Percentiles rank a stretch among this genome's conserved stretches.
Conservation (phyloP, 2,888 invertebrate species). For the Cristatella mucedo region DNA sequence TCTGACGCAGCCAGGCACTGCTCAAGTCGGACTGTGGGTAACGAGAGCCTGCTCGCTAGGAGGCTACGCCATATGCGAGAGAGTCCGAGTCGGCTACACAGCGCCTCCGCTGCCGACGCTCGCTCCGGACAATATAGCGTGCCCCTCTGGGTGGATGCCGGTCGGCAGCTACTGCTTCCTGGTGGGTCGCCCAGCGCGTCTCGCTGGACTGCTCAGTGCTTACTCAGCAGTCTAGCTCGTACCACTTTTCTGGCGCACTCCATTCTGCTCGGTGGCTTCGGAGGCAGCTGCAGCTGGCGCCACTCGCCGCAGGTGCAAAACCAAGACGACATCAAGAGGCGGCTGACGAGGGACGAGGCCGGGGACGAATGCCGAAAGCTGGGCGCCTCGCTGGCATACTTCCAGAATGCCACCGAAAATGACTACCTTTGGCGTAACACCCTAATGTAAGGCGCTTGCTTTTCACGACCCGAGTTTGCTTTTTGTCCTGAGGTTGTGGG, state of each 20-base stretch:
- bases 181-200: background rate
- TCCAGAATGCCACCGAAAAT: constrained; percentile 7
- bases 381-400: constrained; percentile 1
- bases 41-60: background rate
- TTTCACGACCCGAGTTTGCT: too few species aligned
- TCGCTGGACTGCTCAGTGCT: too few species aligned
- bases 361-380: background rate
- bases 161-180: constrained; percentile 6
- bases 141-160: constrained; percentile 2
- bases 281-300: too few species aligned
- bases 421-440: background rate
- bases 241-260: too few species aligned
- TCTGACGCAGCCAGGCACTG: background rate
- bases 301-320: too few species aligned
- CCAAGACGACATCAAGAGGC: too few species aligned
- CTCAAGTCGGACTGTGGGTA: background rate
- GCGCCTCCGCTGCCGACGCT: constrained; percentile 5
- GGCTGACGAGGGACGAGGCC: background rate
- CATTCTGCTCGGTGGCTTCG: too few species aligned
- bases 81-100: background rate
- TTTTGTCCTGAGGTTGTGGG: too few species aligned
- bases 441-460: background rate
- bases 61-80: constrained; percentile 1
- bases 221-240: too few species aligned
- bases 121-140: constrained; percentile 2